Percentiles rank a stretch among this genome's conserved stretches.
Conservation (phyloP, 2,888 invertebrate genomes). For the Malthinus seriepunctatus region DNA sequence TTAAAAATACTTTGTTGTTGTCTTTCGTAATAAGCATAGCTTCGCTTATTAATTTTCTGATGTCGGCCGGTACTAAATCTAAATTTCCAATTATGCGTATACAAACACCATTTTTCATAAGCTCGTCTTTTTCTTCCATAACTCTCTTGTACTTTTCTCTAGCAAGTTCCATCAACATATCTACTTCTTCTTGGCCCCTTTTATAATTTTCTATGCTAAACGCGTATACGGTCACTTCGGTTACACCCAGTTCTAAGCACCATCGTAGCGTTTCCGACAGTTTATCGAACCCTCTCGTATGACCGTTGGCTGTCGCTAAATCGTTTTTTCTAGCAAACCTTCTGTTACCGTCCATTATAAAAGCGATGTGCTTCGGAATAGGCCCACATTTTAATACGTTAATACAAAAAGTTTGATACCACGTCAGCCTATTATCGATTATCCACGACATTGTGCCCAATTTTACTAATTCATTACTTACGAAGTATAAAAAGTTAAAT, state of each 20-base stretch:
- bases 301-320: constrained; percentile 78
- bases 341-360: constrained; percentile 99
- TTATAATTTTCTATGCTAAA: constrained; percentile 99
- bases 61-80: constrained; percentile 74
- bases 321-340: constrained; percentile 84
- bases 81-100: constrained; percentile 87
- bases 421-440: constrained; percentile 1
- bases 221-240: constrained; percentile 96
- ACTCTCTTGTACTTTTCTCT: constrained; percentile 81
- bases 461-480: too few relatives aligned
- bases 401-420: constrained; percentile 71
- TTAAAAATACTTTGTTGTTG: constrained; percentile 75
- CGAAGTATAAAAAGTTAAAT: too few relatives aligned
- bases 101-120: constrained; percentile 82
- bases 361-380: constrained; percentile 89
- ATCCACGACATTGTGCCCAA: not conserved
- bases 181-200: constrained; percentile 85
- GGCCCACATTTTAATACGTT: constrained; percentile 78
- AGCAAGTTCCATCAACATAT: constrained; percentile 84
- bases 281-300: constrained; percentile 81
- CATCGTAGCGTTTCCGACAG: constrained; percentile 75
- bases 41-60: constrained; percentile 74
- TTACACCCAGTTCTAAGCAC: constrained; percentile 89
- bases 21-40: constrained; percentile 77
- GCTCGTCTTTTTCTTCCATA: constrained; percentile 77